Evolutionary conservation across 2,888 invertebrate genomes (phyloP), one percentile per base, ranked within the genome.

Genomic region (Apodemia duryi): DNA sequence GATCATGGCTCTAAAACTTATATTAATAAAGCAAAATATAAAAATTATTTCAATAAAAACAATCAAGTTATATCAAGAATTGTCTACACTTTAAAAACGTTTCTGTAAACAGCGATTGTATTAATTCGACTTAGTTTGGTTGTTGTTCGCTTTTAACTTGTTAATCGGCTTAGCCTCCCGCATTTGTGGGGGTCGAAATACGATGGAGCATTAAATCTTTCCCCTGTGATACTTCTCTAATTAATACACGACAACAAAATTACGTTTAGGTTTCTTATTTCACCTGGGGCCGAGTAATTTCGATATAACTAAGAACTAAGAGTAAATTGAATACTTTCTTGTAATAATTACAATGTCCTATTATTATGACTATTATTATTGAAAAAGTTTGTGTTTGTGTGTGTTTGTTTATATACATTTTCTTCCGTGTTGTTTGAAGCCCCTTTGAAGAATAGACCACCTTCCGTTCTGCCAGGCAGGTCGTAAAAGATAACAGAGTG

Each of bases 111-210:
- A 64, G 61, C 32, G 67, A 66, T 68, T 69, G 65, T 68, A 68
- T 71, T 71, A 71, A 68, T 71, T 68, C 70, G 63, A 65, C 67
- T 67, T 67, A 68, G 46, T 62, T 67, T 57, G 66, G 65, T 65
- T 67, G 66, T 66, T 65, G 66, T 62, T 63, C 64, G 67, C 69
- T 67, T 72, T 70, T 73, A 71, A 73, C 69, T 86, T 83, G 81
- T 75, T 86, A 88, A 87, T 87, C 83, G 83, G 83, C 82, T 86
- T 84, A 84, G 80, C 77, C 80, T 76, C 77, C 79, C 80, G 76
- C 78, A 78, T 81, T 69, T 69, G 67, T 67, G 67, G 61, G 64
- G 64, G 61, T 61, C 46, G 49, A 46, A 46, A 43, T 21, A 46
- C 38, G 60, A 54, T 29, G 57, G 65, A 63, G 63, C 51, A 63